Conservation (phyloP, 2,888 invertebrate genomes). For the Lordiphosa fenestrarum region DNA sequence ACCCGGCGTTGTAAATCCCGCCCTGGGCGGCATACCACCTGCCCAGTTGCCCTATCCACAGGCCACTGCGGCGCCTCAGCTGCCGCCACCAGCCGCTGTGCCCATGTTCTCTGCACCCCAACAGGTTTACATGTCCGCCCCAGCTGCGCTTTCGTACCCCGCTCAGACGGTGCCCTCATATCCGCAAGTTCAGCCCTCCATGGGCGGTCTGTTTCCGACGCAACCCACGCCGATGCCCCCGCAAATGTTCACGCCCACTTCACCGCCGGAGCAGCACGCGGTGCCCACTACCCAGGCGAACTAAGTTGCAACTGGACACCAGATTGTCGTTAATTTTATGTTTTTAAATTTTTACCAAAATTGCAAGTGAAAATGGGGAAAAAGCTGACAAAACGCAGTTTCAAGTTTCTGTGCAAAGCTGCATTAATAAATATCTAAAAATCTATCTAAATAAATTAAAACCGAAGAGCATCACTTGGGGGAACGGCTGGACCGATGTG, state of each 20-base stretch:
- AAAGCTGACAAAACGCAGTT: background rate
- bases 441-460: constrained; percentile 28
- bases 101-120: constrained; percentile 75
- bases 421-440: constrained; percentile 27
- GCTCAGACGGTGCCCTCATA: constrained; percentile 79
- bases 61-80: constrained; percentile 49
- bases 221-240: constrained; percentile 72
- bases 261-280: constrained; percentile 24
- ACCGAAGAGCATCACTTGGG: too few relatives aligned
- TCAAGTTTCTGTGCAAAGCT: constrained; percentile 6
- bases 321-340: constrained; percentile 61
- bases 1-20: constrained; percentile 65
- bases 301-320: constrained; percentile 26
- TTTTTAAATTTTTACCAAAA: constrained; percentile 38
- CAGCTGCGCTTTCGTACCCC: constrained; percentile 72
- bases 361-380: constrained; percentile 32
- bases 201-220: constrained; percentile 74
- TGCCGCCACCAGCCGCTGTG: constrained; percentile 49
- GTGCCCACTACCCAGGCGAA: constrained; percentile 43
- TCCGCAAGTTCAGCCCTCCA: constrained; percentile 78
- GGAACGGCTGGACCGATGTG: too few relatives aligned
- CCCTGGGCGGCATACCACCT: constrained; percentile 55
- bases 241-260: constrained; percentile 53
- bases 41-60: constrained; percentile 71
- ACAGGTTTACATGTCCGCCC: constrained; percentile 75